Conservation (phyloP, 2,888 invertebrate species). For the Nomada ruficornis region DNA sequence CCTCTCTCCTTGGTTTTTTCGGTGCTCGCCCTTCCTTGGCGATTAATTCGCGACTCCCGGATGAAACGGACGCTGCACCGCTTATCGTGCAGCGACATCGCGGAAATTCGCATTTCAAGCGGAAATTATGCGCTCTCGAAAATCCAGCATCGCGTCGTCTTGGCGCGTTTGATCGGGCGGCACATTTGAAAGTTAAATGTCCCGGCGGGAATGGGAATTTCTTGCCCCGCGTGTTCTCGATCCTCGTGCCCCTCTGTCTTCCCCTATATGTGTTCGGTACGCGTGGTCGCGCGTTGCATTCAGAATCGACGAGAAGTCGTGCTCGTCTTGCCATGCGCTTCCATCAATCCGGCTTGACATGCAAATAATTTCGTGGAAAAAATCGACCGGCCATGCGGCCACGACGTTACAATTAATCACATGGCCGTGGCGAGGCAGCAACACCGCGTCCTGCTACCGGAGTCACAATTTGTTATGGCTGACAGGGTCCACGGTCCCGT, state of each 20-base stretch:
- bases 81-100: conserved; percentile 62
- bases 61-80: conserved; percentile 3
- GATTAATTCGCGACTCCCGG: conserved; percentile 39
- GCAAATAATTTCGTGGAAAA: conserved; percentile 79
- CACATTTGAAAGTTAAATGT: conserved; percentile 80
- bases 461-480: conserved; percentile 83
- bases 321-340: conserved; percentile 59
- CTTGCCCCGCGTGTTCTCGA: conserved; percentile 35
- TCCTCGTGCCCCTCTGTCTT: background rate
- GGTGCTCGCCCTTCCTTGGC: conserved; percentile 5
- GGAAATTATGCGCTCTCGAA: conserved; percentile 69
- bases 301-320: conserved; percentile 37
- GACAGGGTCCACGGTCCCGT: conserved; percentile 74
- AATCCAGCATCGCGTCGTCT: conserved; percentile 43
- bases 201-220: conserved; percentile 75
- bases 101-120: conserved; percentile 70
- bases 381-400: conserved; percentile 70
- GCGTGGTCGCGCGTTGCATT: conserved; percentile 3
- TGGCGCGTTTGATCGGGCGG: conserved; percentile 62
- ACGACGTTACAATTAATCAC: conserved; percentile 82
- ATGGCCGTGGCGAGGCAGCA: conserved; percentile 72
- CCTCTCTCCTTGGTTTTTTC: background rate
- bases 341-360: conserved; percentile 80
- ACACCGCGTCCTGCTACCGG: conserved; percentile 76
- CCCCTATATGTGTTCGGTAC: background rate